Conservation (phyloP, 2,113 vertebrate species). For the Columbina picui region DNA sequence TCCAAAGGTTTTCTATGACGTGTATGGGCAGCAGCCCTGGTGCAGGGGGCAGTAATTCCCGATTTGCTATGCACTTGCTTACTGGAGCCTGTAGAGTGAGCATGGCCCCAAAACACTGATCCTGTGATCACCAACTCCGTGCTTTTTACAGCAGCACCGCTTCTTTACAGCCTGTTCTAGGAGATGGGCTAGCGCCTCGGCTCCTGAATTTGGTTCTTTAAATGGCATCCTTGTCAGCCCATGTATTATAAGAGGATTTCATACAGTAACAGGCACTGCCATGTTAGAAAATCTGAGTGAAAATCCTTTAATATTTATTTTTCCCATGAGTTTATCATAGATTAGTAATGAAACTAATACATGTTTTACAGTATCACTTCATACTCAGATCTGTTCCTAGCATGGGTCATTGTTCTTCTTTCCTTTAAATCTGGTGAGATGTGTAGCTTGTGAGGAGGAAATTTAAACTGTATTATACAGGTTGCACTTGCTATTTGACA, state of each 20-base stretch:
- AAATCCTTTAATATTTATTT: neutral
- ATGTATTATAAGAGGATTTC: neutral
- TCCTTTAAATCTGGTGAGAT: neutral
- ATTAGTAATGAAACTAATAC: neutral
- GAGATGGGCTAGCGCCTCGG: rapidly evolving
- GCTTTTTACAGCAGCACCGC: rapidly evolving
- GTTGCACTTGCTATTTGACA: neutral
- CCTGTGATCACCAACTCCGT: rapidly evolving
- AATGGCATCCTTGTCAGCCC: neutral
- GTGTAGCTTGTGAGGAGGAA: neutral
- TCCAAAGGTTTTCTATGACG: neutral
- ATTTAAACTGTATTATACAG: neutral
- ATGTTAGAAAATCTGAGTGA: neutral
- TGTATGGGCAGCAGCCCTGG: neutral
- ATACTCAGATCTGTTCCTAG: neutral
- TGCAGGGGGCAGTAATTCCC: neutral
- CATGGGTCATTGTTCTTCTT: rapidly evolving
- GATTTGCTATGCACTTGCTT: neutral
- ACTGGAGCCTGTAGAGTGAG: neutral
- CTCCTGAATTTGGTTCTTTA: neutral
- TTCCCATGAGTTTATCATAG: neutral
- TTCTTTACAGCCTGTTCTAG: neutral
- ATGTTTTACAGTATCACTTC: neutral
- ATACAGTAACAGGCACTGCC: neutral
- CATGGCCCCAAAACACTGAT: rapidly evolving